Base-by-base conservation (phyloP, 2,113 vertebrate genomes). In the Ibidorhyncha struthersii region DNA sequence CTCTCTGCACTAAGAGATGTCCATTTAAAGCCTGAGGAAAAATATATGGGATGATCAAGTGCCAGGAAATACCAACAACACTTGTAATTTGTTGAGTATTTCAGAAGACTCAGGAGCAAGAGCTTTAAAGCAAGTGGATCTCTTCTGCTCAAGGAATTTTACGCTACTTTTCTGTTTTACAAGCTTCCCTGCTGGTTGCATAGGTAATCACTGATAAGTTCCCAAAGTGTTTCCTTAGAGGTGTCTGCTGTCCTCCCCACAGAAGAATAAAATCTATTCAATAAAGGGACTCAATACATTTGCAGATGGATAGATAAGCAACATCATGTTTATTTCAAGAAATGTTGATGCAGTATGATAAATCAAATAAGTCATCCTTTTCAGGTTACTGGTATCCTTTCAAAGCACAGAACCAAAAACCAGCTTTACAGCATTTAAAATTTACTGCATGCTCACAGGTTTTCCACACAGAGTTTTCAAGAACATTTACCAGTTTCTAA, bases 11-110 rank as follows among this genome's bases (percentile, higher is more conserved):
- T 56, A 53, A 67, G 29, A 76, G n/a, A 66, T 71, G 79, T 55
- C 82, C 40, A 69, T 56, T 92, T 95, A 92, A 78, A 95, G 20
- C n/a, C 71, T 92, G 38, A 82, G 86, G 40, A 95, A 95, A 95
- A 89, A 69, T 78, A 82, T 36, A 71, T 56, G 14, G 36, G 10
- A 63, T 78, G 43, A 45, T 61, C 32, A 82, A 85, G 43, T 76
- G 25, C 32, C 55, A 89, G 41, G 43, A 89, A 40, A 93, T 92
- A 69, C 21, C 25, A 87, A 70, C 12, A 84, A 19, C 32, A 43
- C 61, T 82, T 92, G 29, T 78, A 86, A 90, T 89, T 86, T 93
- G 45, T 84, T 62, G 52, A 86, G 20, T 83, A 32, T 56, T 95
- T 90, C 23, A 70, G 81, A 80, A 94, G 61, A 93, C 53, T 17